Evolutionary conservation across 2,888 invertebrate genomes (phyloP).

Genomic region (Eristalis intricaria): DNA sequence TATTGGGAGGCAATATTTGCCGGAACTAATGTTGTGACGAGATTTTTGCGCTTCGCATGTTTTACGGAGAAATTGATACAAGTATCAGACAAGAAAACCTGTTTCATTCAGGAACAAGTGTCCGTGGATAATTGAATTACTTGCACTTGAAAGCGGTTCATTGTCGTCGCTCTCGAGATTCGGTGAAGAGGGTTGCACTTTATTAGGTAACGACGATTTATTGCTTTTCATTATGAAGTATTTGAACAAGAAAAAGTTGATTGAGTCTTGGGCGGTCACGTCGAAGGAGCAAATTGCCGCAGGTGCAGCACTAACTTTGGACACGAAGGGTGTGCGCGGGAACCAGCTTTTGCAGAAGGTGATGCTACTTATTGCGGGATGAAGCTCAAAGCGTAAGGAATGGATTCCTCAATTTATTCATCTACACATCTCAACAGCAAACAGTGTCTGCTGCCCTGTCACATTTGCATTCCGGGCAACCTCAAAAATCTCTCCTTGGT

Average conservation of each 20-base stretch:
- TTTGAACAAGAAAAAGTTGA: conserved; percentile 2
- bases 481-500: background rate
- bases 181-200: conserved; percentile 8
- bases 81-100: conserved; percentile 22
- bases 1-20: conserved; percentile 42
- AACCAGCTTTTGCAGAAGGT: too few species aligned
- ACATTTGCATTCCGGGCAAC: too few species aligned
- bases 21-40: conserved; percentile 64
- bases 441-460: background rate
- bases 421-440: conserved; percentile 6
- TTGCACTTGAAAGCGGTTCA: conserved; percentile 75
- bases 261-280: background rate
- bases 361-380: background rate
- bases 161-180: conserved; percentile 2
- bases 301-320: background rate
- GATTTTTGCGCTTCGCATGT: conserved; percentile 56
- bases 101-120: conserved; percentile 76
- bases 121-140: conserved; percentile 79
- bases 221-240: conserved; percentile 52
- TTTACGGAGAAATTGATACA: conserved; percentile 24
- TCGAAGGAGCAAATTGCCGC: background rate
- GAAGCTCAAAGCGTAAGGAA: background rate
- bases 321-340: background rate
- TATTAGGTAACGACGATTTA: conserved; percentile 59
- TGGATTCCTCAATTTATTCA: conserved; percentile 3